phyloP scores from a whole-genome alignment of 2,888 invertebrate species.

The Panzeria rudis region DNA sequence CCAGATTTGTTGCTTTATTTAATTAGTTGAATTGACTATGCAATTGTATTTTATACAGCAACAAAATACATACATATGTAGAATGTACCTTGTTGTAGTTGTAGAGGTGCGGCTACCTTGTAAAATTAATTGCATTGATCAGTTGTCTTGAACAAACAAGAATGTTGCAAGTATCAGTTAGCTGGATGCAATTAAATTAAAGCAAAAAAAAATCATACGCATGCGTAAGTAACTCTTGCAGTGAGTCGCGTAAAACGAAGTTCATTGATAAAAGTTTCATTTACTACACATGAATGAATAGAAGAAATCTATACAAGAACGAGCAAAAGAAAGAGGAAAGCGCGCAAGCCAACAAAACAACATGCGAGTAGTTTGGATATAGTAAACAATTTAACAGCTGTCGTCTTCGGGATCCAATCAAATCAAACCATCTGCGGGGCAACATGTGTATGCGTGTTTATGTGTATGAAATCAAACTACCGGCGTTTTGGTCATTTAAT shows the following conservation, averaged over 20 bases:
- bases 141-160: neutral
- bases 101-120: too few species aligned
- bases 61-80: too few species aligned
- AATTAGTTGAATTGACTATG: too few species aligned
- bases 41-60: too few species aligned
- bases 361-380: neutral
- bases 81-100: too few species aligned
- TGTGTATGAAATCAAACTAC: conserved; percentile 23
- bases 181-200: neutral
- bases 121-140: neutral
- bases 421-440: conserved; percentile 66
- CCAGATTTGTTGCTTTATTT: too few species aligned
- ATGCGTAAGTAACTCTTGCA: conserved; percentile 40
- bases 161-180: conserved; percentile 7
- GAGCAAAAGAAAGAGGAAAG: conserved; percentile 19
- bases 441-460: conserved; percentile 26
- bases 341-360: conserved; percentile 53
- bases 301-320: neutral
- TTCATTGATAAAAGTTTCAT: conserved; percentile 79
- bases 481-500: conserved; percentile 53
- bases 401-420: conserved; percentile 60
- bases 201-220: conserved; percentile 27
- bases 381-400: conserved; percentile 61
- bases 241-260: conserved; percentile 72
- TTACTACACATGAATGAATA: conserved; percentile 74